Percentiles rank a stretch among this genome's conserved stretches.
phyloP scores from a whole-genome alignment of 2,888 invertebrate genomes.

The Endotricha flammealis region DNA sequence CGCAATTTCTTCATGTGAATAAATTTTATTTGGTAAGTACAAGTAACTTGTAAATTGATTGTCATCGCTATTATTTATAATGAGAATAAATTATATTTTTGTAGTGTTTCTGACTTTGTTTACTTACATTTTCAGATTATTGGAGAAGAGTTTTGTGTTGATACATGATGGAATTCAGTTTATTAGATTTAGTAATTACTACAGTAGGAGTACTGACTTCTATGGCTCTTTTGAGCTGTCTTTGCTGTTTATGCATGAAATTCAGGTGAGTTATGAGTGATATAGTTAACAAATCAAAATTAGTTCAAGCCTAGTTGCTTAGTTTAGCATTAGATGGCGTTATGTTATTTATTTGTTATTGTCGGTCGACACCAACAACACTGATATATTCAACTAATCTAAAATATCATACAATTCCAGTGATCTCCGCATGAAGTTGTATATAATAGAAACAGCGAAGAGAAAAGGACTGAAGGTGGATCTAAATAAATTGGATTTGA shows the following conservation, averaged over 20 bases:
- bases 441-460: slow-evolving; percentile 44
- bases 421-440: slow-evolving; percentile 44
- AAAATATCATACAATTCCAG: slow-evolving; percentile 37
- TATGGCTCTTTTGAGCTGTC: slow-evolving; percentile 40
- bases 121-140: too few relatives aligned
- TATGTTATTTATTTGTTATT: too few relatives aligned
- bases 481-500: slow-evolving; percentile 35
- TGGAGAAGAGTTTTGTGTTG: neutral
- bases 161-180: slow-evolving; percentile 24
- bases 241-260: slow-evolving; percentile 56
- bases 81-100: too few relatives aligned
- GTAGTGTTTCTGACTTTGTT: too few relatives aligned
- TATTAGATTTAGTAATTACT: slow-evolving; percentile 39
- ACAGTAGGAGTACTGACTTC: slow-evolving; percentile 34
- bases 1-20: too few relatives aligned
- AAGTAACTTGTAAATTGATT: too few relatives aligned
- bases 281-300: too few relatives aligned
- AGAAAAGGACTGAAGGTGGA: slow-evolving; percentile 46
- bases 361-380: too few relatives aligned
- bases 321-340: too few relatives aligned
- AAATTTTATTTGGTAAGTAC: too few relatives aligned
- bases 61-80: too few relatives aligned
- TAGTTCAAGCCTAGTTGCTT: neutral
- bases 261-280: slow-evolving; percentile 42
- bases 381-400: too few relatives aligned